Evolutionary conservation across 2,113 vertebrate genomes (phyloP).

Genomic region (Polypterus senegalus): DNA sequence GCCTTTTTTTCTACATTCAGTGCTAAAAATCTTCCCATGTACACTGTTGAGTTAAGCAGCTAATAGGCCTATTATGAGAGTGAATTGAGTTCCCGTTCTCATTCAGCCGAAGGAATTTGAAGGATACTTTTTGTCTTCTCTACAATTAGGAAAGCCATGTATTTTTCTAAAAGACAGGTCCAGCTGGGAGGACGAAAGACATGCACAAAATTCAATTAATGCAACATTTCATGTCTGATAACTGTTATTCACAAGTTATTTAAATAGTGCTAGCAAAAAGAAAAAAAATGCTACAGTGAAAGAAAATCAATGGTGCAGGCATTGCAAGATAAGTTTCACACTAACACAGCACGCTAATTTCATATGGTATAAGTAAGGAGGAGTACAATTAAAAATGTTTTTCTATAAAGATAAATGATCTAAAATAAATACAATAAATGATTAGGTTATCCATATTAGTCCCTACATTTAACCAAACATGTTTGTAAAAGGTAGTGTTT

Average conservation of each 20-base stretch:
- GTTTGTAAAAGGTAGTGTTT: not conserved
- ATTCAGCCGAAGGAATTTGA: slow-evolving; percentile 88
- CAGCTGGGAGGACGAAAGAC: slow-evolving; percentile 72
- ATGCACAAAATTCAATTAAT: slow-evolving; percentile 94
- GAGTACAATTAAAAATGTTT: slow-evolving; percentile 88
- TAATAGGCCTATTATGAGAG: slow-evolving; percentile 81
- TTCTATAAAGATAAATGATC: slow-evolving; percentile 74
- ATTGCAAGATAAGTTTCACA: slow-evolving; percentile 66
- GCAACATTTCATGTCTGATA: slow-evolving; percentile 80
- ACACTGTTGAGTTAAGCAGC: slow-evolving; percentile 83
- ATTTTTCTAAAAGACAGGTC: slow-evolving; percentile 77
- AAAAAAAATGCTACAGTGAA: slow-evolving; percentile 51
- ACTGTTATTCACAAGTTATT: slow-evolving; percentile 79
- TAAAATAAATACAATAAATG: slow-evolving; percentile 57
- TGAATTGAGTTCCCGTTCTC: slow-evolving; percentile 78
- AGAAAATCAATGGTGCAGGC: slow-evolving; percentile 51
- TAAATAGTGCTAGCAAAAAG: slow-evolving; percentile 61
- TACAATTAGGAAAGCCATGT: slow-evolving; percentile 81
- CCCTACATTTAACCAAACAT: slow-evolving; percentile 5
- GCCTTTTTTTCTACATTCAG: slow-evolving; percentile 42
- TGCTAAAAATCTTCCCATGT: slow-evolving; percentile 68
- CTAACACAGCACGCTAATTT: slow-evolving; percentile 27
- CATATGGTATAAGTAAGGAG: slow-evolving; percentile 67
- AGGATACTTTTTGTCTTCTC: slow-evolving; percentile 90
- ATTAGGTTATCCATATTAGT: slow-evolving; percentile 32